Evolutionary conservation across 1,140 invertebrate species (phyloP).

Genomic region (Hormaphis cornu): DNA sequence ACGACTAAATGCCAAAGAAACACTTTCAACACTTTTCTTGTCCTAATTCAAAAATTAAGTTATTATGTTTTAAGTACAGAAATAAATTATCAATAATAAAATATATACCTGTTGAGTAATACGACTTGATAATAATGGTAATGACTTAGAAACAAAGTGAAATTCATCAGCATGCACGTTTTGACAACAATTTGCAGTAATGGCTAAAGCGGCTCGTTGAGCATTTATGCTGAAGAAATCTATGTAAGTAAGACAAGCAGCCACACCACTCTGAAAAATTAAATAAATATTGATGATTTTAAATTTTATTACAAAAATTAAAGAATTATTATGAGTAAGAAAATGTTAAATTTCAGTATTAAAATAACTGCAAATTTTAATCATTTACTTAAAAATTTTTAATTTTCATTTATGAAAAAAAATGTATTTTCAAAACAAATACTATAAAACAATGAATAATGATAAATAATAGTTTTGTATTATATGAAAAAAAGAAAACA

Average conservation of each 20-base stretch:
- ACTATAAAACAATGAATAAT: too few relatives aligned
- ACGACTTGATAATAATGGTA: conserved; percentile 74
- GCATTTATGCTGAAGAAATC: conserved; percentile 97
- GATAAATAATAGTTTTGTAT: too few relatives aligned
- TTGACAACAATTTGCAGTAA: conserved; percentile 94
- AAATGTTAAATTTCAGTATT: neutral
- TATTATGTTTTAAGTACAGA: neutral
- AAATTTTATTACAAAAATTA: conserved; percentile 19
- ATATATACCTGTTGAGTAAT: conserved; percentile 66
- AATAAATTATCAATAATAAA: neutral
- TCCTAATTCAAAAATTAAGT: conserved; percentile 49
- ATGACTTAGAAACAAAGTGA: conserved; percentile 77
- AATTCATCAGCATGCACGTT: conserved; percentile 90
- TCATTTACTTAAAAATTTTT: too few relatives aligned
- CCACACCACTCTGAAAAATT: conserved; percentile 70
- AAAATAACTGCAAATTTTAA: conserved; percentile 12
- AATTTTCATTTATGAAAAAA: too few relatives aligned
- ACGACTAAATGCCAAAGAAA: conserved; percentile 89
- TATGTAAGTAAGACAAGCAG: conserved; percentile 87
- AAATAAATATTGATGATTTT: neutral
- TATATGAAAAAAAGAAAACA: too few relatives aligned
- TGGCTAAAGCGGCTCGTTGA: conserved; percentile 84
- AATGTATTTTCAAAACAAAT: too few relatives aligned
- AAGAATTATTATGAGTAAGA: neutral
- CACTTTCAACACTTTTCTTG: conserved; percentile 95